Conservation (phyloP, 1,140 invertebrate species). For the Cydia fagiglandana region DNA sequence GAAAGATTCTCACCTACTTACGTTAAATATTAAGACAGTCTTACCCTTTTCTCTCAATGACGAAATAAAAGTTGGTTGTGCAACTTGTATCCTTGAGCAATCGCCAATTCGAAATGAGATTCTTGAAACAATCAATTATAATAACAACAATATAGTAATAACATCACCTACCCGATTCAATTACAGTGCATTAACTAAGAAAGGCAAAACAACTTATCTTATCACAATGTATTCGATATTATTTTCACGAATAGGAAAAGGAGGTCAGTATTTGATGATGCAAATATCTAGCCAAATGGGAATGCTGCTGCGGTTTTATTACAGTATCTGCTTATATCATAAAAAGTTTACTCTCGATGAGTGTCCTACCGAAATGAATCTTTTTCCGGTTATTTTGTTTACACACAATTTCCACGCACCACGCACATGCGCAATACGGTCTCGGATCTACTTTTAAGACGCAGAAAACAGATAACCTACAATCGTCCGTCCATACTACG, state of each 20-base stretch:
- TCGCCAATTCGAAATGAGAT: background rate
- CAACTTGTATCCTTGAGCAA: background rate
- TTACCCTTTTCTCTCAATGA: no score
- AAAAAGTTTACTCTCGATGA: background rate
- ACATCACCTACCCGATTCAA: background rate
- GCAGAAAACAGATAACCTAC: constrained; percentile 3
- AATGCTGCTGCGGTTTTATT: background rate
- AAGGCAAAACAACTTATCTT: constrained; percentile 9
- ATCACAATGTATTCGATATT: background rate
- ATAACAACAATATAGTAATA: no score
- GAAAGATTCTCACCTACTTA: no score
- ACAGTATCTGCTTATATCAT: no score
- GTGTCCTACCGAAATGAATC: background rate
- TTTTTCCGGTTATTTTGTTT: background rate
- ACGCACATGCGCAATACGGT: background rate
- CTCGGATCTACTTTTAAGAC: background rate
- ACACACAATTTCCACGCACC: background rate
- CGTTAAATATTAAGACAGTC: no score
- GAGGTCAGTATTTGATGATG: background rate
- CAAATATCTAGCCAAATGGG: background rate
- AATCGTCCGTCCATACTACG: background rate
- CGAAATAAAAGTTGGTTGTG: no score
- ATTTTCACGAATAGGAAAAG: background rate
- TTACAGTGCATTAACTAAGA: background rate
- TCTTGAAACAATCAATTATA: no score